Conservation (phyloP, 2,797 vertebrate species). For the Smutsia temminckii region DNA sequence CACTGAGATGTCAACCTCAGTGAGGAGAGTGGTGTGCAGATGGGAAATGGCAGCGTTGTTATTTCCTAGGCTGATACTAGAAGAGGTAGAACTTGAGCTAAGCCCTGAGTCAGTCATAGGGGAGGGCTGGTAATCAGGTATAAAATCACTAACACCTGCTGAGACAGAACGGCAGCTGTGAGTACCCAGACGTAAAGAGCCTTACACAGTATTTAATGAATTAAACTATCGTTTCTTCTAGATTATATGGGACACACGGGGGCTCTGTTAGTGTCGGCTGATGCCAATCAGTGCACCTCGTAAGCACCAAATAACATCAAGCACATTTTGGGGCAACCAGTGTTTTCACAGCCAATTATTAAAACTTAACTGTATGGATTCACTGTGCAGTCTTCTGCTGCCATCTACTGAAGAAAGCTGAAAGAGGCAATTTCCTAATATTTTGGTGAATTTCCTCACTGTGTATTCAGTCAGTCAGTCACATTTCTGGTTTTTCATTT, state of each 20-base stretch:
- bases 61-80: constrained; percentile 96
- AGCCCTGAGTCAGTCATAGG: constrained; percentile 99
- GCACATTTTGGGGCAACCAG: background rate
- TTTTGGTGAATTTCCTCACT: background rate
- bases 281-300: fast-evolving
- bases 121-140: constrained; percentile 96
- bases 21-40: constrained; percentile 89
- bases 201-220: background rate
- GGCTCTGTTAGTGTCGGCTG: fast-evolving
- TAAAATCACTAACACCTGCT: constrained; percentile 92
- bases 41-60: constrained; percentile 88
- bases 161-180: constrained; percentile 68
- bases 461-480: background rate
- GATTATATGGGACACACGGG: fast-evolving
- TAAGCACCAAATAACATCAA: background rate
- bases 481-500: constrained; percentile 34
- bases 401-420: constrained; percentile 78
- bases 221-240: fast-evolving
- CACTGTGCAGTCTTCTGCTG: constrained; percentile 57
- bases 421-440: background rate
- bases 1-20: constrained; percentile 92
- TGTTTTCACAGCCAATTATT: background rate
- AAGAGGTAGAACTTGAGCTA: constrained; percentile 98
- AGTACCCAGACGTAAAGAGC: background rate
- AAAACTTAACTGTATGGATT: background rate